phyloP scores from a whole-genome alignment of 2,888 invertebrate genomes.

The Agrotis segetum region DNA sequence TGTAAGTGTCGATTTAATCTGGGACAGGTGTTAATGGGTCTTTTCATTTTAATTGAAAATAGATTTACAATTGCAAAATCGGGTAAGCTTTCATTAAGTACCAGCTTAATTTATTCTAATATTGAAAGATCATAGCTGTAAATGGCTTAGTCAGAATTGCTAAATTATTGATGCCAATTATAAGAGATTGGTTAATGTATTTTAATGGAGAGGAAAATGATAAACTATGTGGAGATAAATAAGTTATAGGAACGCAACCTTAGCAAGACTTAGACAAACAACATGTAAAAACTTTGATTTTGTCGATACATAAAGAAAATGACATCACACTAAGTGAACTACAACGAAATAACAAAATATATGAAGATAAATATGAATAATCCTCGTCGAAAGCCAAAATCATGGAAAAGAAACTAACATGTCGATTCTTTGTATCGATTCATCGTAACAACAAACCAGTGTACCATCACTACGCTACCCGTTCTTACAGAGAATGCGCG shows the following conservation, averaged over 20 bases:
- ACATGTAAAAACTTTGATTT: neutral
- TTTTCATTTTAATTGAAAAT: conserved; percentile 60
- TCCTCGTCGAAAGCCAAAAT: neutral
- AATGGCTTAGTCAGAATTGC: conserved; percentile 5
- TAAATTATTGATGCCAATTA: neutral
- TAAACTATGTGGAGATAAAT: neutral
- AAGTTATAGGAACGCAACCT: neutral
- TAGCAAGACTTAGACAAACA: neutral
- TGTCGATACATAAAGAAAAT: neutral
- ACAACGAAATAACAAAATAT: too few relatives aligned
- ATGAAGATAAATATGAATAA: neutral
- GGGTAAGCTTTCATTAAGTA: conserved; percentile 29
- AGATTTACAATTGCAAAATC: conserved; percentile 30
- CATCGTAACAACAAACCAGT: conserved; percentile 8
- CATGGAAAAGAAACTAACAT: neutral
- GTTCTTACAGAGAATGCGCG: conserved; percentile 57
- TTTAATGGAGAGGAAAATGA: neutral
- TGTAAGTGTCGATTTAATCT: conserved; percentile 61
- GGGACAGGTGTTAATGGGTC: conserved; percentile 60
- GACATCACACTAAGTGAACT: neutral
- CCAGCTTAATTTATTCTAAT: conserved; percentile 23
- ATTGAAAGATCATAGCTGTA: conserved; percentile 7
- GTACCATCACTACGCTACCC: conserved; percentile 54
- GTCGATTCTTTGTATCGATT: conserved; percentile 33
- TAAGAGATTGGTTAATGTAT: neutral